These are phyloP conservation scores for Drosophila peninsularis DNA, from an alignment of 2,888 invertebrate species.

Conservation along the genomic window DNA sequence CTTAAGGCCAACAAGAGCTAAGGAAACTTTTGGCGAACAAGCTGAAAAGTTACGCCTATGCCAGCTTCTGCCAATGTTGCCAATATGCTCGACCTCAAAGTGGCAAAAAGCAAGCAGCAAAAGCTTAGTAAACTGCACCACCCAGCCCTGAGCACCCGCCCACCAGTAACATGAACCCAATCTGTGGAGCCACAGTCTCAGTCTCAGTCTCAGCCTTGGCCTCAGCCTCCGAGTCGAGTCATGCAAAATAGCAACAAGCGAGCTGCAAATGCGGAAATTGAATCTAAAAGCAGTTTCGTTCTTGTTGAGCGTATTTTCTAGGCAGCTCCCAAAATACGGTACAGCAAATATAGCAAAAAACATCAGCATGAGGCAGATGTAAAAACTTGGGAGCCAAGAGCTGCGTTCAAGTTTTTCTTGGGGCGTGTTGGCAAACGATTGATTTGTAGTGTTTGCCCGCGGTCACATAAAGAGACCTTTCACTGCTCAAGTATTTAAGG, in stretches of 20 bases:
- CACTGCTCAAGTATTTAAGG: neutral
- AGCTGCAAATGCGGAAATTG: constrained; percentile 72
- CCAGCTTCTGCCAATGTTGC: constrained; percentile 71
- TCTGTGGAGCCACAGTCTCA: constrained; percentile 9
- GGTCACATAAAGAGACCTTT: constrained; percentile 1
- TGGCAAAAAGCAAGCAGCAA: constrained; percentile 23
- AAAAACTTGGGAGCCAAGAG: constrained; percentile 37
- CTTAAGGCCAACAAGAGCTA: constrained; percentile 60
- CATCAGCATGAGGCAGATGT: constrained; percentile 56
- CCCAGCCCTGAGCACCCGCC: neutral
- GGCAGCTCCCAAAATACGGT: constrained; percentile 51
- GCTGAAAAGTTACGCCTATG: constrained; percentile 67
- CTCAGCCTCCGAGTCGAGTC: constrained; percentile 19
- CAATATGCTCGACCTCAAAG: constrained; percentile 51
- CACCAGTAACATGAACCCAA: constrained; percentile 23
- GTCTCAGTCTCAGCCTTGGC: constrained; percentile 1
- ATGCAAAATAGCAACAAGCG: constrained; percentile 74
- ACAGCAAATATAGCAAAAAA: constrained; percentile 64
- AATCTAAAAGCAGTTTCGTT: constrained; percentile 66
- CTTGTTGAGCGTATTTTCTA: constrained; percentile 25
- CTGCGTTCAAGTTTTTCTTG: constrained; percentile 34
- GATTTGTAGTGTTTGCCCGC: constrained; percentile 42
- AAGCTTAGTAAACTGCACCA: constrained; percentile 17
- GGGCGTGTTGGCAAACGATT: constrained; percentile 38
- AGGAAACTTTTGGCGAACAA: constrained; percentile 55